Percentiles rank a stretch among this genome's conserved stretches.
phyloP scores from a whole-genome alignment of 2,888 invertebrate genomes.

The Drosophila demipolita region DNA sequence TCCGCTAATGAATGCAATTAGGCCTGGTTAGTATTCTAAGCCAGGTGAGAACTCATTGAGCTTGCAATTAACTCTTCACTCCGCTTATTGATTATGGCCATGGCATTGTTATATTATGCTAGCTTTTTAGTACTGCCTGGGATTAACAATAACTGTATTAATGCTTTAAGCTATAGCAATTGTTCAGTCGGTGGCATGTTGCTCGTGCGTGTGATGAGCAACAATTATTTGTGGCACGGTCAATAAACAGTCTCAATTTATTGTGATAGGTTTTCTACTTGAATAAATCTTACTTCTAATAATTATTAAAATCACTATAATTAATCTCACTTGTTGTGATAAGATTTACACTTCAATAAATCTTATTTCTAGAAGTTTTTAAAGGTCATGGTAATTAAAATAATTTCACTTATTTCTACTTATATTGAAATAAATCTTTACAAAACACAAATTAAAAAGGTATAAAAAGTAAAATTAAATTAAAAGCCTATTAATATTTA shows the following conservation, averaged over 20 bases:
- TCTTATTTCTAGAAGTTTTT: neutral
- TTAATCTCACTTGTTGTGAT: neutral
- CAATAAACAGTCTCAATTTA: neutral
- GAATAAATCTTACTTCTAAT: neutral
- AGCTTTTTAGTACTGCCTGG: neutral
- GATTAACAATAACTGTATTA: neutral
- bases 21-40: neutral
- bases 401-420: neutral
- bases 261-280: no score
- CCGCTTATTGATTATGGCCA: conserved; percentile 5
- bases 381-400: neutral
- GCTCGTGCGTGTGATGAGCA: neutral
- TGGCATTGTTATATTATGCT: neutral
- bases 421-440: neutral
- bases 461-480: neutral
- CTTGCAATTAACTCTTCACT: neutral
- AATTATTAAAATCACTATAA: neutral
- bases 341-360: neutral
- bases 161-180: neutral
- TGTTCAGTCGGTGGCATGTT: neutral
- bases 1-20: neutral
- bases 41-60: neutral
- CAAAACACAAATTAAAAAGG: neutral
- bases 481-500: no score
- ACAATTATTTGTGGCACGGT: neutral